These are phyloP conservation scores for Xiphorhynchus erythropygius DNA, from an alignment of 2,797 vertebrate genomes.

Conservation along the genomic window DNA sequence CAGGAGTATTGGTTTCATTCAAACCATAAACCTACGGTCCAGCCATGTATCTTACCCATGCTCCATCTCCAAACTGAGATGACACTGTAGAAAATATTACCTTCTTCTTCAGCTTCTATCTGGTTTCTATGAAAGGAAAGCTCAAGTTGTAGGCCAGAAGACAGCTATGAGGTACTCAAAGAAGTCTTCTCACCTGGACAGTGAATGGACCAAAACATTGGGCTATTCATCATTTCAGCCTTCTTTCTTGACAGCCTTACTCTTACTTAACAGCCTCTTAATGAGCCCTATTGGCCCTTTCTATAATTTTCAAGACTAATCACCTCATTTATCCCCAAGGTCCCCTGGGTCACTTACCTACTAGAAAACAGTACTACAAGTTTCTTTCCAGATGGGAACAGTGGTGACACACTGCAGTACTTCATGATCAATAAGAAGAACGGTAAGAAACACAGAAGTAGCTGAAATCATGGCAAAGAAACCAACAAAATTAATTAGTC, in stretches of 20 bases:
- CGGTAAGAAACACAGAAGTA: not conserved
- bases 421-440: not conserved
- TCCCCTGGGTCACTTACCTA: not conserved
- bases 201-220: not conserved
- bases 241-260: not conserved
- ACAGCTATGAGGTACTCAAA: not conserved
- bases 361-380: not conserved
- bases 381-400: not conserved
- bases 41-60: not conserved
- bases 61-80: not conserved
- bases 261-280: not conserved
- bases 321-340: not conserved
- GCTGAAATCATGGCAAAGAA: not conserved
- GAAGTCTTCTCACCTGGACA: not conserved
- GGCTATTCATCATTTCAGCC: not conserved
- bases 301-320: not conserved
- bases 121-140: not conserved
- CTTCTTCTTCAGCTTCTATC: not conserved
- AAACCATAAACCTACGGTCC: not conserved
- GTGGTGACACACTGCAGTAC: not conserved
- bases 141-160: not conserved
- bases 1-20: not conserved
- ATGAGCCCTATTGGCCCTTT: fast-evolving
- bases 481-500: not conserved
- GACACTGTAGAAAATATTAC: not conserved